phyloP scores from a whole-genome alignment of 1,140 invertebrate genomes.

The Cephus cinctus region DNA sequence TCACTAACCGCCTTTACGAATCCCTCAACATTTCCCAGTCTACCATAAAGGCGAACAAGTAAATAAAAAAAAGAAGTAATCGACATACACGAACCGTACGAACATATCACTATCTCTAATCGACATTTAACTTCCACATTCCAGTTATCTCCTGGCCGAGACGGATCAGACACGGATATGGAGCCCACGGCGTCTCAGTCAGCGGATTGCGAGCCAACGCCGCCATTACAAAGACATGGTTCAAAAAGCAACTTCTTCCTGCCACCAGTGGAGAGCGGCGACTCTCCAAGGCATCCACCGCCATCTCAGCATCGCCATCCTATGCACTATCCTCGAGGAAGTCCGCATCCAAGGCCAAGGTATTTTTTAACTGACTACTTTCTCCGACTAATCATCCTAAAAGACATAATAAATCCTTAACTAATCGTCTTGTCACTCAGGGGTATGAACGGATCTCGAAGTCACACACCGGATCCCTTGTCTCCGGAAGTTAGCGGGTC shows the following conservation, averaged over 20 bases:
- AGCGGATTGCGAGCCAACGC: constrained; percentile 91
- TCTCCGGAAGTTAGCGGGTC: constrained; percentile 57
- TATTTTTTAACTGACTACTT: no score
- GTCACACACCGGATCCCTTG: constrained; percentile 69
- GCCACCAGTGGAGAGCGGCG: constrained; percentile 63
- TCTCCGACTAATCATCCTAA: no score
- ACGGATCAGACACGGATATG: constrained; percentile 76
- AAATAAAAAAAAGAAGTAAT: no score
- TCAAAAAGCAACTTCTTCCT: constrained; percentile 92
- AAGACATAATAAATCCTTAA: constrained; percentile 3
- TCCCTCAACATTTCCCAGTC: no score
- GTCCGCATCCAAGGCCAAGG: constrained; percentile 74
- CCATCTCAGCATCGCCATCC: constrained; percentile 54
- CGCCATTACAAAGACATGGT: constrained; percentile 83
- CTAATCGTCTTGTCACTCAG: constrained; percentile 29
- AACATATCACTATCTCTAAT: no score
- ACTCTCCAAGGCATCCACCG: constrained; percentile 63
- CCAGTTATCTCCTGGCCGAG: constrained; percentile 77
- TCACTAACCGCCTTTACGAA: no score
- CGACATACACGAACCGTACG: no score
- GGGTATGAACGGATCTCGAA: constrained; percentile 64
- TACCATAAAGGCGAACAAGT: no score
- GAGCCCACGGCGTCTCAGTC: constrained; percentile 85
- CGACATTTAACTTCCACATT: constrained; percentile 23
- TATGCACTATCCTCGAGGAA: constrained; percentile 68